Evolutionary conservation across 2,113 vertebrate genomes (phyloP).

Genomic region (Pholis gunnellus): DNA sequence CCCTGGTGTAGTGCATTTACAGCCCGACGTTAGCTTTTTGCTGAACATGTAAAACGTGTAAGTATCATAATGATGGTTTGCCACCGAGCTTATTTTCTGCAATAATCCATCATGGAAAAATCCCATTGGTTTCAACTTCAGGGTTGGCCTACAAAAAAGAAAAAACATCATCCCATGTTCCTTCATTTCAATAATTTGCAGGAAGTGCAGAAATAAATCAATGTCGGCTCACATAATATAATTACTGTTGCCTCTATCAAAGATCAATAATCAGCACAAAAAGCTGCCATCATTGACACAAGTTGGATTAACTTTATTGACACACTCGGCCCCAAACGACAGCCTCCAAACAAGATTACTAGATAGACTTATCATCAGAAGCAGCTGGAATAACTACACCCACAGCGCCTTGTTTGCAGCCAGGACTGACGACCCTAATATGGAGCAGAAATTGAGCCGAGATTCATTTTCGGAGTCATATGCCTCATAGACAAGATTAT

Average conservation of each 20-base stretch:
- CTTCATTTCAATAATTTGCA: neutral
- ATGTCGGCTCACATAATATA: constrained; percentile 4
- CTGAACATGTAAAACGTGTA: neutral
- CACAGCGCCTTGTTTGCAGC: constrained; percentile 41
- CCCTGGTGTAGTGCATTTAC: too few species aligned
- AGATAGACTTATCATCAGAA: neutral
- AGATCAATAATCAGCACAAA: constrained; percentile 18
- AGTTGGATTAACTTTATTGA: constrained; percentile 32
- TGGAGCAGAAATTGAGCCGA: constrained; percentile 46
- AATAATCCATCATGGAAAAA: neutral
- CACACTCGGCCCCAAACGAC: neutral
- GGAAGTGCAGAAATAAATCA: constrained; percentile 19
- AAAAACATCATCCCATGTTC: neutral
- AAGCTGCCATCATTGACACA: constrained; percentile 13
- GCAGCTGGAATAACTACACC: constrained; percentile 21
- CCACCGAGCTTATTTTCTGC: neutral
- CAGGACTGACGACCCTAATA: constrained; percentile 51
- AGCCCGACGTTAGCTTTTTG: neutral
- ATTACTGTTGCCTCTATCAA: constrained; percentile 7
- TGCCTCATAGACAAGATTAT: constrained; percentile 76
- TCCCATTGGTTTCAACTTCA: neutral
- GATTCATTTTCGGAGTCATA: constrained; percentile 61
- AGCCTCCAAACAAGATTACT: constrained; percentile 13
- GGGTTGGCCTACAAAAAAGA: neutral
- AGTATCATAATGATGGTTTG: neutral